Evolutionary conservation across 1,140 invertebrate species (phyloP).

Genomic region (Sarcophaga bullata): DNA sequence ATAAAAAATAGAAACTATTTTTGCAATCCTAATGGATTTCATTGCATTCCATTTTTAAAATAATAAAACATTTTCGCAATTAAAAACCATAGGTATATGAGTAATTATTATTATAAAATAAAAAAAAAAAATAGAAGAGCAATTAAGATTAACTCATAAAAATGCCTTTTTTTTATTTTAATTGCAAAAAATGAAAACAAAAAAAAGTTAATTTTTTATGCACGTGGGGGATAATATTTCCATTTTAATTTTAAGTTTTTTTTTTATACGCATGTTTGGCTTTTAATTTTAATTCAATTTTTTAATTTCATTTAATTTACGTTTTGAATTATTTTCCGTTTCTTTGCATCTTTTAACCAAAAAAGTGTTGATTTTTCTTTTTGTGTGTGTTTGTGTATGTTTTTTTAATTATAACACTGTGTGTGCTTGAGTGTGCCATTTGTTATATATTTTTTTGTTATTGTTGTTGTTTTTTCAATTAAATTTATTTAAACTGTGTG

Average conservation of each 20-base stretch:
- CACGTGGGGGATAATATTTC: neutral
- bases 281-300: neutral
- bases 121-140: too few relatives aligned
- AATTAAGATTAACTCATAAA: neutral
- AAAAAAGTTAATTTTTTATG: neutral
- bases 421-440: neutral
- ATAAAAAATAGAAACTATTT: too few relatives aligned
- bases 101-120: too few relatives aligned
- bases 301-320: neutral
- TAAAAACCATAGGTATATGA: too few relatives aligned
- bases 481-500: slow-evolving; percentile 9
- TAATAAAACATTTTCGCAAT: too few relatives aligned
- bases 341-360: neutral
- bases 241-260: neutral
- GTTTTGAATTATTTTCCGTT: neutral
- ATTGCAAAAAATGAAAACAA: neutral
- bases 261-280: slow-evolving; percentile 11
- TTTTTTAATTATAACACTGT: neutral
- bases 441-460: neutral
- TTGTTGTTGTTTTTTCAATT: neutral
- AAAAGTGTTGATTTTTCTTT: too few relatives aligned
- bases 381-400: neutral
- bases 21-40: too few relatives aligned
- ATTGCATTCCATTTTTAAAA: too few relatives aligned
- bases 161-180: neutral